Conservation (phyloP, 2,113 vertebrate species). For the Panthera leo region DNA sequence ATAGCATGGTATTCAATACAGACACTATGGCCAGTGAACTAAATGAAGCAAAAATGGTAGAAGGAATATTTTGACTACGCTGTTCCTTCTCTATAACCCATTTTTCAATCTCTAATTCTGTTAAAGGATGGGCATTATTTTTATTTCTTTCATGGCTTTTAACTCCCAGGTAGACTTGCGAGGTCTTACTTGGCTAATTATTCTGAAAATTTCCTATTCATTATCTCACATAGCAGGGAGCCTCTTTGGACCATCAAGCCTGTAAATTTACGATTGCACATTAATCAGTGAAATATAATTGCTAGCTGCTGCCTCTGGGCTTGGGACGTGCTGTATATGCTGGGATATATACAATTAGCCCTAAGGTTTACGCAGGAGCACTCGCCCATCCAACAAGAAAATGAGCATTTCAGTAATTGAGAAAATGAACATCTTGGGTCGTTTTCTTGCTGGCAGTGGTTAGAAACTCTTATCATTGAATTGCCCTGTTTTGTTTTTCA, state of each 20-base stretch:
- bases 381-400: slow-evolving; percentile 70
- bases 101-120: slow-evolving; percentile 29
- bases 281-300: slow-evolving; percentile 80
- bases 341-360: slow-evolving; percentile 60
- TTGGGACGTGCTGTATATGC: slow-evolving; percentile 26
- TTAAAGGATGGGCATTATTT: background rate
- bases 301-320: slow-evolving; percentile 69
- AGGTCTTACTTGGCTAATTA: slow-evolving; percentile 72
- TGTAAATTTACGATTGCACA: slow-evolving; percentile 75
- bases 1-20: background rate
- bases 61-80: background rate
- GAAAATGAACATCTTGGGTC: slow-evolving; percentile 74
- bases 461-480: slow-evolving; percentile 57
- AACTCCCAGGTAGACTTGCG: slow-evolving; percentile 41
- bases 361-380: slow-evolving; percentile 52
- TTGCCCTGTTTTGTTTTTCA: slow-evolving; percentile 61
- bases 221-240: slow-evolving; percentile 69
- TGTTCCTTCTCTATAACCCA: background rate
- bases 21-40: background rate
- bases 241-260: slow-evolving; percentile 73
- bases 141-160: slow-evolving; percentile 34
- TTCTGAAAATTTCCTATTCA: slow-evolving; percentile 76
- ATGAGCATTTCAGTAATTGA: slow-evolving; percentile 72
- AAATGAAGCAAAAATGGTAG: background rate
- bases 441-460: slow-evolving; percentile 56